Evolutionary conservation across 2,113 vertebrate genomes (phyloP).

Genomic region (Ginglymostoma cirratum): DNA sequence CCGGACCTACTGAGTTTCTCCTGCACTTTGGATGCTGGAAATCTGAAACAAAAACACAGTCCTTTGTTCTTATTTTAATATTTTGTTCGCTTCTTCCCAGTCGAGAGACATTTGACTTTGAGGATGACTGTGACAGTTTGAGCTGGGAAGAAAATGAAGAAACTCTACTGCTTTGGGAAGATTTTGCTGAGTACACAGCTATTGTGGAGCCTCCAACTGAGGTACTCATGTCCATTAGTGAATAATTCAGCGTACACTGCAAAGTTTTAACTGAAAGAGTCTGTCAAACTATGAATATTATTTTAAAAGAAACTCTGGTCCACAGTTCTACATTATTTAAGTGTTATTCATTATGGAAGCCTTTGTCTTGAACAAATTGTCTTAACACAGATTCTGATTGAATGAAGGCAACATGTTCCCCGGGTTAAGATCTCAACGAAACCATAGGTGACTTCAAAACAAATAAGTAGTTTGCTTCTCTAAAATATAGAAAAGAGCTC

Average conservation of each 20-base stretch:
- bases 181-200: constrained; percentile 89
- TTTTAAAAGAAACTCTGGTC: background rate
- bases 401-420: background rate
- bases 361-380: background rate
- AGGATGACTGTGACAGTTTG: constrained; percentile 92
- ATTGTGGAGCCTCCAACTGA: constrained; percentile 60
- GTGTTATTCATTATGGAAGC: background rate
- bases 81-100: constrained; percentile 56
- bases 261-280: background rate
- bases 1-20: too few relatives aligned
- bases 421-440: background rate
- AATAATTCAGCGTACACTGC: background rate
- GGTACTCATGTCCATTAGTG: constrained; percentile 43
- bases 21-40: too few relatives aligned
- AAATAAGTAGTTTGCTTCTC: background rate
- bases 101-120: constrained; percentile 86
- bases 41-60: too few relatives aligned
- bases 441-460: background rate
- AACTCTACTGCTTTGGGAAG: constrained; percentile 89
- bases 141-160: constrained; percentile 97
- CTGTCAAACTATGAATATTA: background rate
- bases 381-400: background rate
- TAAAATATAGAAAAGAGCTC: background rate
- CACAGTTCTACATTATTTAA: background rate
- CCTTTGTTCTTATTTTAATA: too few relatives aligned